Conservation (phyloP, 1,140 invertebrate genomes). For the Pomacea maculata region DNA sequence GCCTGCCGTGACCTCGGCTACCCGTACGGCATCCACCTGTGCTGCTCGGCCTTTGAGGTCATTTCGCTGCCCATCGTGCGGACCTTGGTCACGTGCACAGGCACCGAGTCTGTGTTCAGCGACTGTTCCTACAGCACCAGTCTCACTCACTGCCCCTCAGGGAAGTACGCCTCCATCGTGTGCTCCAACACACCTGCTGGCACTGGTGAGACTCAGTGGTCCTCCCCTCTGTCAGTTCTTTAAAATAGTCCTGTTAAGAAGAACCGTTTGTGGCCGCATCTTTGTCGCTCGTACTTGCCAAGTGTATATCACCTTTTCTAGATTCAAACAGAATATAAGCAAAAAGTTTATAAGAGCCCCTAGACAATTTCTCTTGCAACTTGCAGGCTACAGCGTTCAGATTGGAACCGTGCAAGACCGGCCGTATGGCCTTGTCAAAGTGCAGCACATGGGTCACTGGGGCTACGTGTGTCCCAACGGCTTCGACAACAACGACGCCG, state of each 20-base stretch:
- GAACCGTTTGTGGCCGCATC: too few species aligned
- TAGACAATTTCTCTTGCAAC: background rate
- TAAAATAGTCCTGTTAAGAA: too few species aligned
- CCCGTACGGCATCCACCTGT: conserved; percentile 43
- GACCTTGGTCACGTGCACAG: conserved; percentile 32
- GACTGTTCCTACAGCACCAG: conserved; percentile 36
- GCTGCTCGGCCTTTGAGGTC: conserved; percentile 42
- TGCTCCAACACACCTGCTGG: conserved; percentile 32
- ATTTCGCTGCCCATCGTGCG: background rate
- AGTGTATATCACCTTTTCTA: too few species aligned
- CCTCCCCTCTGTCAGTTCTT: too few species aligned
- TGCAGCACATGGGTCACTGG: conserved; percentile 42
- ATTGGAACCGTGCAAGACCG: background rate
- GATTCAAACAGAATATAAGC: too few species aligned
- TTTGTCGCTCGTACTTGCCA: too few species aligned
- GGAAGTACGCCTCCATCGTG: conserved; percentile 46
- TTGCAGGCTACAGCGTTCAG: conserved; percentile 7
- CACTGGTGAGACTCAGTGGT: conserved; percentile 11
- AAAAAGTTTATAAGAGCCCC: too few species aligned
- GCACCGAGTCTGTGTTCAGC: conserved; percentile 33
- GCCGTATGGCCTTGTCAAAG: conserved; percentile 27
- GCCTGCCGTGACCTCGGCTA: conserved; percentile 47
- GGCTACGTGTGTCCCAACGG: conserved; percentile 54
- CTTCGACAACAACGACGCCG: conserved; percentile 52
- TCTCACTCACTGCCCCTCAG: conserved; percentile 26